These are phyloP conservation scores for Steinernema carpocapsae DNA, from an alignment of 2,888 invertebrate species.

Conservation along the genomic window DNA sequence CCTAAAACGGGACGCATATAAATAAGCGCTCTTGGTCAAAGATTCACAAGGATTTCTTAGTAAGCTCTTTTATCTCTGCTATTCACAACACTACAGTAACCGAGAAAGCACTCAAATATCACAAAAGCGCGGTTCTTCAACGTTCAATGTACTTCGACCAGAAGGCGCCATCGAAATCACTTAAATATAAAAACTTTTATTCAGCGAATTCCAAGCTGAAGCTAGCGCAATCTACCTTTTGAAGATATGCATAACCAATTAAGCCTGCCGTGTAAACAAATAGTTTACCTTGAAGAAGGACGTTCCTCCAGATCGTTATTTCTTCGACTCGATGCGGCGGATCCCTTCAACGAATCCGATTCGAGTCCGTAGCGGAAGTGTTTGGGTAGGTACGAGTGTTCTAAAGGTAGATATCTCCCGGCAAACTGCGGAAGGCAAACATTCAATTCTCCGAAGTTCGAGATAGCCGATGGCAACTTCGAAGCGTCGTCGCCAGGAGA, in stretches of 20 bases:
- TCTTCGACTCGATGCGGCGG: slow-evolving; percentile 1
- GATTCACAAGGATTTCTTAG: no score
- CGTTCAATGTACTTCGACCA: no score
- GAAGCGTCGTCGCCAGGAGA: slow-evolving; percentile 89
- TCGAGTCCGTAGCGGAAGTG: slow-evolving; percentile 60
- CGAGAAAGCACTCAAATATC: background rate
- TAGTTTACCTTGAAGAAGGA: slow-evolving; percentile 9
- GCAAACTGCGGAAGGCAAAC: slow-evolving; percentile 66
- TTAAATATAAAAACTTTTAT: no score
- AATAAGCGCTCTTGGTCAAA: no score
- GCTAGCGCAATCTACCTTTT: no score
- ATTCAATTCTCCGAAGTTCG: slow-evolving; percentile 87
- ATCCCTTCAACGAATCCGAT: slow-evolving; percentile 45
- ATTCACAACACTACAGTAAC: slow-evolving; percentile 4
- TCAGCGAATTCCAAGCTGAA: no score
- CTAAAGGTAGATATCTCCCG: slow-evolving; percentile 66
- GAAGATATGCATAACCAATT: background rate
- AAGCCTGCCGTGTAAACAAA: background rate
- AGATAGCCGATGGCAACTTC: slow-evolving; percentile 76
- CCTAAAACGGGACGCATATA: background rate
- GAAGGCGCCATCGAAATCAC: no score
- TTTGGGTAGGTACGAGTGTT: slow-evolving; percentile 65
- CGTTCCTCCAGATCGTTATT: slow-evolving; percentile 21
- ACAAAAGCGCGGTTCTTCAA: no score
- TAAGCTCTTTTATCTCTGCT: background rate